Percentiles rank a stretch among this genome's conserved stretches.
phyloP scores from a whole-genome alignment of 2,888 invertebrate species.

The Crioceris asparagi region DNA sequence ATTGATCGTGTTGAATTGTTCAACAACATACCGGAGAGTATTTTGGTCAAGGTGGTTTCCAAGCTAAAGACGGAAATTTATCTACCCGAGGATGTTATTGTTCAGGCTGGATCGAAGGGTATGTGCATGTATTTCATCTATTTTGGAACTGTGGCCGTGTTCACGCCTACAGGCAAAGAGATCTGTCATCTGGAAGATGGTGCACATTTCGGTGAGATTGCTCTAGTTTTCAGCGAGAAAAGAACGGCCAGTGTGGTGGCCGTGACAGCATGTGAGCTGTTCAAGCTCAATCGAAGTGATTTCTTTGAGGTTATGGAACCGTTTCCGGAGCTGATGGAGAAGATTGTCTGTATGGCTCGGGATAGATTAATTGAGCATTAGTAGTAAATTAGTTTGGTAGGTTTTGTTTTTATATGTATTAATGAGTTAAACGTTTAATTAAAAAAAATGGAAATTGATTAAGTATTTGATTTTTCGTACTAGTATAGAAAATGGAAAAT shows the following conservation, averaged over 20 bases:
- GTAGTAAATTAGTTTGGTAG: too few relatives aligned
- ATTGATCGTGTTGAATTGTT: conserved; percentile 35
- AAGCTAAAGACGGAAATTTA: conserved; percentile 11
- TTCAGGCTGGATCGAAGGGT: conserved; percentile 4
- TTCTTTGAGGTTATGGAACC: conserved; percentile 33
- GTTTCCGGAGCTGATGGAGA: conserved; percentile 30
- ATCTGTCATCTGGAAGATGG: conserved; percentile 39
- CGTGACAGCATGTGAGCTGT: conserved; percentile 38
- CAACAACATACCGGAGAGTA: conserved; percentile 17
- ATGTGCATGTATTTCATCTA: conserved; percentile 11
- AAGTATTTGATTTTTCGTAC: too few relatives aligned
- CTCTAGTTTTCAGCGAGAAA: conserved; percentile 35
- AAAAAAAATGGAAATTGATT: too few relatives aligned
- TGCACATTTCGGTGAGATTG: conserved; percentile 40
- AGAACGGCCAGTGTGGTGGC: conserved; percentile 37
- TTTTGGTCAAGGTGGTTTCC: conserved; percentile 6
- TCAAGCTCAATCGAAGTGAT: conserved; percentile 31
- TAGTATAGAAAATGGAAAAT: too few relatives aligned
- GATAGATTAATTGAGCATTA: background rate
- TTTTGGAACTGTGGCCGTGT: conserved; percentile 24
- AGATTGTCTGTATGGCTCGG: conserved; percentile 4
- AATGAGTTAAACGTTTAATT: too few relatives aligned
- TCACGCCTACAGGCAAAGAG: conserved; percentile 22
- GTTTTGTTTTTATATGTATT: too few relatives aligned
- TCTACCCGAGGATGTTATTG: conserved; percentile 10